Percentiles rank a stretch among this genome's conserved stretches.
Conservation (phyloP, 2,888 invertebrate species). For the Drosophila birchii region DNA sequence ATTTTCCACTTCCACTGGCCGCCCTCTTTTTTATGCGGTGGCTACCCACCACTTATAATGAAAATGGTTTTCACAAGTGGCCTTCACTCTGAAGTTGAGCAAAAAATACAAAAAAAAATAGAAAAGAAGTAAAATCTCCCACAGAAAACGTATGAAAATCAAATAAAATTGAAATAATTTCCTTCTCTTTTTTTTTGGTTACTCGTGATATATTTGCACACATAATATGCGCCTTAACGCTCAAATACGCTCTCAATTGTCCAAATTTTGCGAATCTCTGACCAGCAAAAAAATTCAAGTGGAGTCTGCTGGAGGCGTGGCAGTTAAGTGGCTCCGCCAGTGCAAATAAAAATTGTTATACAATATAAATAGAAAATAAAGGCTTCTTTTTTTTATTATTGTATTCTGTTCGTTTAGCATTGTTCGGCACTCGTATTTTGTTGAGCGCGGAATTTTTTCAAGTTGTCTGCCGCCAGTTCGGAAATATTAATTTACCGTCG, state of each 20-base stretch:
- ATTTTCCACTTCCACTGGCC: conserved; percentile 32
- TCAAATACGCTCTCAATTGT: conserved; percentile 81
- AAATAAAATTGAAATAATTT: conserved; percentile 73
- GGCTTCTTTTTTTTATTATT: conserved; percentile 20
- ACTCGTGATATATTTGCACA: conserved; percentile 72
- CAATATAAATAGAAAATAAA: conserved; percentile 76
- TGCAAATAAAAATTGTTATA: conserved; percentile 78
- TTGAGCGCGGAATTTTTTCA: conserved; percentile 65
- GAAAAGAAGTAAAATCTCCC: conserved; percentile 12
- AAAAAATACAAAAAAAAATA: conserved; percentile 11
- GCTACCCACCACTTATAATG: conserved; percentile 69
- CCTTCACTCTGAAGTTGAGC: conserved; percentile 36
- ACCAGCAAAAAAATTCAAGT: conserved; percentile 20
- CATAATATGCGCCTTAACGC: conserved; percentile 80
- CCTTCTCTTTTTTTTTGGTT: conserved; percentile 15
- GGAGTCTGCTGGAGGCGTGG: conserved; percentile 39
- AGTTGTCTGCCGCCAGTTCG: conserved; percentile 64
- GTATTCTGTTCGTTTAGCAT: conserved; percentile 36
- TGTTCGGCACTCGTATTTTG: conserved; percentile 38
- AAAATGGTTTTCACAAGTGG: conserved; percentile 78
- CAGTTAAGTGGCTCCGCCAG: conserved; percentile 66
- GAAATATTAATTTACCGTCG: conserved; percentile 63
- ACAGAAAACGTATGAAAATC: conserved; percentile 36
- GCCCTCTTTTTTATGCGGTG: conserved; percentile 23
- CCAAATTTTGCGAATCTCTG: conserved; percentile 62